Evolutionary conservation across 1,140 invertebrate species (phyloP).

Genomic region (Sarcophaga peregrina): DNA sequence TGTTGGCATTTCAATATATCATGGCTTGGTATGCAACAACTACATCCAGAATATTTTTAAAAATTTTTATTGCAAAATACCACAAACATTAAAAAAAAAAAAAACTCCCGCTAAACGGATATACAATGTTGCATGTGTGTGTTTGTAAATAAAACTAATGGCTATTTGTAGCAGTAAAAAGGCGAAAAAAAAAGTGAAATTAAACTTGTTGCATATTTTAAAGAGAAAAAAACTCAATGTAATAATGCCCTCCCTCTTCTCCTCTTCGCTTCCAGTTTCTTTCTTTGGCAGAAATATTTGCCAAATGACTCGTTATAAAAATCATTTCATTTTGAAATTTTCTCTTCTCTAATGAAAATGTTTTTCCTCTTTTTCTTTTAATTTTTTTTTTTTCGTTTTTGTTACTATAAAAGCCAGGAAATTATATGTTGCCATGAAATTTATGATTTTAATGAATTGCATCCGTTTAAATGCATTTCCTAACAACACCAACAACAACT

Average conservation of each 20-base stretch:
- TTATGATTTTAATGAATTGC: conserved; percentile 38
- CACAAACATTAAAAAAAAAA: neutral
- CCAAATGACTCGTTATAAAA: conserved; percentile 17
- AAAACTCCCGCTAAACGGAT: too few species aligned
- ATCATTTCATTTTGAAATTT: neutral
- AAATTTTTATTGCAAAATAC: neutral
- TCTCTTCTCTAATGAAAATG: neutral
- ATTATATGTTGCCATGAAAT: conserved; percentile 37
- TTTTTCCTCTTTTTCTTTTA: too few species aligned
- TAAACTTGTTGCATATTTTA: conserved; percentile 17
- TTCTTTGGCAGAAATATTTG: neutral
- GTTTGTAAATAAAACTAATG: neutral
- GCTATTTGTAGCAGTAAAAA: too few species aligned
- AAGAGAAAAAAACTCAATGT: neutral
- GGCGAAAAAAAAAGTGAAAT: too few species aligned
- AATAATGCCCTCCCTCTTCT: neutral
- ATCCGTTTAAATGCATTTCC: conserved; percentile 35
- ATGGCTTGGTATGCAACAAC: conserved; percentile 15
- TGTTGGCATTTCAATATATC: conserved; percentile 41
- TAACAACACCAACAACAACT: neutral
- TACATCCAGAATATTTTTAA: neutral
- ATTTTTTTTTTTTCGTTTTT: neutral
- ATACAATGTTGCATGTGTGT: neutral
- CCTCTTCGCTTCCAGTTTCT: neutral
- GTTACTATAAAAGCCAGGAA: conserved; percentile 3